Percentiles rank a stretch among this genome's conserved stretches.
phyloP scores from a whole-genome alignment of 2,797 vertebrate species.

The Sarcoramphus papa region DNA sequence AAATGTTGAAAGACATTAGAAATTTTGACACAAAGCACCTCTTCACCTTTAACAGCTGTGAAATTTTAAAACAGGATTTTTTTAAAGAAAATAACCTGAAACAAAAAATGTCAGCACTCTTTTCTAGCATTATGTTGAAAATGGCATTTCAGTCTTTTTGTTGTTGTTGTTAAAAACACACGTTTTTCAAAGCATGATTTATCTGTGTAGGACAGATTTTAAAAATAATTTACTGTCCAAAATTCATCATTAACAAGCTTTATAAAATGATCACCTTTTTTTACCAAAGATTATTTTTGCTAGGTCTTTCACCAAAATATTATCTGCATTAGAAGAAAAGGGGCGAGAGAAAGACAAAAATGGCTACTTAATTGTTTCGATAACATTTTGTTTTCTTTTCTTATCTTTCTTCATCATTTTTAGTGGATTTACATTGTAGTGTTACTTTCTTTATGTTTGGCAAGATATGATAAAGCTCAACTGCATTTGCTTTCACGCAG shows the following conservation, averaged over 20 bases:
- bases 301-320: not conserved
- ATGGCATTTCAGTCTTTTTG: not conserved
- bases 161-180: not conserved
- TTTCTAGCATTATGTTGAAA: not conserved
- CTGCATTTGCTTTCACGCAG: not conserved
- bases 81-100: not conserved
- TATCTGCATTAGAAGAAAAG: not conserved
- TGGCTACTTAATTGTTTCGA: not conserved
- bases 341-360: not conserved
- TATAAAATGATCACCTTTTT: not conserved
- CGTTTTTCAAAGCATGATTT: not conserved
- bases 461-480: not conserved
- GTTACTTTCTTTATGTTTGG: not conserved
- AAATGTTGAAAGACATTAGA: not conserved
- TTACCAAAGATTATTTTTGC: not conserved
- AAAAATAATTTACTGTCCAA: not conserved
- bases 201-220: not conserved
- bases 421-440: not conserved
- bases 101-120: not conserved
- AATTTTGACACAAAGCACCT: not conserved
- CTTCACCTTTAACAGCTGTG: not conserved
- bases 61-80: not conserved
- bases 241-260: not conserved
- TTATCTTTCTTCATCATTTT: not conserved
- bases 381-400: not conserved